Conservation (phyloP, 2,113 vertebrate genomes). For the Clarias gariepinus region DNA sequence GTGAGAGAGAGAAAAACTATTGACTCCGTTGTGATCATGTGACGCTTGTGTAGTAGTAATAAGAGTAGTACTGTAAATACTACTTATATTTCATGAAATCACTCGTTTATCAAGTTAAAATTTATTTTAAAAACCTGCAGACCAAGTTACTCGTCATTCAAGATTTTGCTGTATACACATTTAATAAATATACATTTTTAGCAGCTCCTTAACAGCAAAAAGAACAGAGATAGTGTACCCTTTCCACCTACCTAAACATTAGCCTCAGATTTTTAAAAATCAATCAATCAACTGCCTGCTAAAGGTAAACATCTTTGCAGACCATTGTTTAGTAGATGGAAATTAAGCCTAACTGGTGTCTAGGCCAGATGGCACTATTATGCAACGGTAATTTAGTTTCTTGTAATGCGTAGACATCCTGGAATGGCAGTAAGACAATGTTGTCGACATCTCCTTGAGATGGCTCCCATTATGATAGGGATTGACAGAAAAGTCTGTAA, state of each 20-base stretch:
- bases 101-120: too few relatives aligned
- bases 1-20: too few relatives aligned
- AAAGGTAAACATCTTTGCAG: background rate
- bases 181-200: background rate
- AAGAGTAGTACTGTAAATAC: too few relatives aligned
- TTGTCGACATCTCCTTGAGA: constrained; percentile 41
- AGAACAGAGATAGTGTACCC: background rate
- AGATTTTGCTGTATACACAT: background rate
- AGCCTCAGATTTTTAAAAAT: background rate
- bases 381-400: background rate
- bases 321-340: background rate
- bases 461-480: background rate
- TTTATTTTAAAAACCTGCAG: too few relatives aligned
- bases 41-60: too few relatives aligned
- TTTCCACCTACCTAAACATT: background rate
- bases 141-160: too few relatives aligned
- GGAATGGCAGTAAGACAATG: constrained; percentile 37
- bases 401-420: background rate
- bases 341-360: background rate
- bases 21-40: too few relatives aligned
- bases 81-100: too few relatives aligned
- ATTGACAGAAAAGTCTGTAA: background rate
- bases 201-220: background rate
- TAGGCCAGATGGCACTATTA: background rate
- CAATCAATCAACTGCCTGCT: background rate